Conservation (phyloP, 1,140 invertebrate species). For the Drosophila azteca region DNA sequence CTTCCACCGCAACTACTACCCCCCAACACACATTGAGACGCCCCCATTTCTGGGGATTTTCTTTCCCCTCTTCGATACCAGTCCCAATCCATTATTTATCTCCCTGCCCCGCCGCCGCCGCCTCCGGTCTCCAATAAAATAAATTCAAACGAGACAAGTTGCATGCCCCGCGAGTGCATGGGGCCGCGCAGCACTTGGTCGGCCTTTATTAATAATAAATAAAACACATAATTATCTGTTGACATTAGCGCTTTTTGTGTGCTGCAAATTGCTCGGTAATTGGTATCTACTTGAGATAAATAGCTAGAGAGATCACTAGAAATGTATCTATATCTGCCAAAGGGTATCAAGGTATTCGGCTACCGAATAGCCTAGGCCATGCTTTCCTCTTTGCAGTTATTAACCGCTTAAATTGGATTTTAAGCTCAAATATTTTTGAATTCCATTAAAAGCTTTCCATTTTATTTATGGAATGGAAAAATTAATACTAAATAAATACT, state of each 20-base stretch:
- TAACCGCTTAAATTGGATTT: too few relatives aligned
- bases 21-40: slow-evolving; percentile 45
- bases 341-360: too few relatives aligned
- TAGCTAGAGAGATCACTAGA: too few relatives aligned
- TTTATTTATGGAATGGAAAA: too few relatives aligned
- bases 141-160: slow-evolving; percentile 69
- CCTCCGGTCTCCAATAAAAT: slow-evolving; percentile 50
- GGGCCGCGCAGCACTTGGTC: slow-evolving; percentile 41
- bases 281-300: slow-evolving; percentile 20
- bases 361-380: too few relatives aligned
- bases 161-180: slow-evolving; percentile 45
- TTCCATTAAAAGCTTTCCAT: too few relatives aligned
- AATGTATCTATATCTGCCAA: too few relatives aligned
- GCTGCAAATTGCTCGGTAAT: slow-evolving; percentile 3
- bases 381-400: too few relatives aligned
- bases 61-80: slow-evolving; percentile 1
- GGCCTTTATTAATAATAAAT: slow-evolving; percentile 47
- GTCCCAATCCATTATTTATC: slow-evolving; percentile 42
- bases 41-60: slow-evolving; percentile 38
- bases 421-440: too few relatives aligned
- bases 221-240: slow-evolving; percentile 42
- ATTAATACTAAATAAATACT: background rate
- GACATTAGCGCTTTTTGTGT: slow-evolving; percentile 50
- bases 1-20: slow-evolving; percentile 2
- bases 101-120: slow-evolving; percentile 41